phyloP scores from a whole-genome alignment of 2,797 vertebrate genomes.

The Bovichtus variegatus region DNA sequence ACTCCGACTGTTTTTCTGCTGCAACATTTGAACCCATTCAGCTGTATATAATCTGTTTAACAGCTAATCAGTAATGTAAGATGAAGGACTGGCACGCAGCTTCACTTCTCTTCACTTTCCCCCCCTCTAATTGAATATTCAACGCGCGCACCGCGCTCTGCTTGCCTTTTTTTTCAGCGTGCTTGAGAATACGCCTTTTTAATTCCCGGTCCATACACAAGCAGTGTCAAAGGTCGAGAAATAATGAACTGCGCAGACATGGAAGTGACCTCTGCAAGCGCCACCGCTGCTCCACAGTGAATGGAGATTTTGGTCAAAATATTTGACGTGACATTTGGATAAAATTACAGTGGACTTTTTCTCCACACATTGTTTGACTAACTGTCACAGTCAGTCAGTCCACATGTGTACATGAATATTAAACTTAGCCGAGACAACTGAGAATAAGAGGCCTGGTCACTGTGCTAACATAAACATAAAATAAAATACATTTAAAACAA shows the following conservation, averaged over 20 bases:
- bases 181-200: slow-evolving; percentile 79
- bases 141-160: slow-evolving; percentile 74
- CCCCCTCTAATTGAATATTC: slow-evolving; percentile 82
- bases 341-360: slow-evolving; percentile 8
- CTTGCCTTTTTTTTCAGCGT: slow-evolving; percentile 74
- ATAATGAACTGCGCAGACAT: slow-evolving; percentile 97
- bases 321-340: slow-evolving; percentile 26
- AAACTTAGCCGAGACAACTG: neutral
- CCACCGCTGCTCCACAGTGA: slow-evolving; percentile 19
- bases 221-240: slow-evolving; percentile 93
- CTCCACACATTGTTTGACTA: neutral
- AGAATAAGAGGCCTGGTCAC: neutral
- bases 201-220: slow-evolving; percentile 89
- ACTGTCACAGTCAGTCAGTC: slow-evolving; percentile 1
- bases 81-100: slow-evolving; percentile 79
- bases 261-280: slow-evolving; percentile 81
- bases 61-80: slow-evolving; percentile 80
- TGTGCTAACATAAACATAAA: neutral
- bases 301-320: slow-evolving; percentile 21
- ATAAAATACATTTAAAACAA: neutral
- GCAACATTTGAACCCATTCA: slow-evolving; percentile 75
- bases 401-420: neutral
- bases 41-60: slow-evolving; percentile 78
- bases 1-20: slow-evolving; percentile 74
- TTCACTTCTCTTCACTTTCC: slow-evolving; percentile 56